Conservation (phyloP, 2,113 vertebrate species). For the Lophochroa leadbeateri region DNA sequence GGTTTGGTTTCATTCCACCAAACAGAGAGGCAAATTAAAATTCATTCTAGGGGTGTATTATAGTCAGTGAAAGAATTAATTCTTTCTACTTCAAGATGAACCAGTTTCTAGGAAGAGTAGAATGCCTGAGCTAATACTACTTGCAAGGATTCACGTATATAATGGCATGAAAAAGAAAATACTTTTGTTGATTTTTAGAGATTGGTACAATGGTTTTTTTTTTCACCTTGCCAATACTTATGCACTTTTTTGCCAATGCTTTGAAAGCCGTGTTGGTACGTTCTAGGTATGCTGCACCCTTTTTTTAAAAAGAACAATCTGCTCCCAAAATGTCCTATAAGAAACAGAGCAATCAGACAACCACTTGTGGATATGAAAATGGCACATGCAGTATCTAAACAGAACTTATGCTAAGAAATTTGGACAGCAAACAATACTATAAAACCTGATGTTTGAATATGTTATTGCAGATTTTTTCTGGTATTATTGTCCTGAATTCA, state of each 20-base stretch:
- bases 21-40: neutral
- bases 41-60: neutral
- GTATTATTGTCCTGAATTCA: neutral
- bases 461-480: neutral
- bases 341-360: neutral
- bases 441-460: neutral
- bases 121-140: neutral
- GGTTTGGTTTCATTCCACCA: neutral
- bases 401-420: neutral
- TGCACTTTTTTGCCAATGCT: neutral
- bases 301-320: neutral
- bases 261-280: neutral
- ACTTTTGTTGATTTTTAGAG: neutral
- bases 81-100: neutral
- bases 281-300: neutral
- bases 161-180: neutral
- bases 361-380: neutral
- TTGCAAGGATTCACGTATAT: neutral
- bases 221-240: neutral
- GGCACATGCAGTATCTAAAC: neutral
- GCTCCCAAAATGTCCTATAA: neutral
- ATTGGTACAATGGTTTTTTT: neutral
- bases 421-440: neutral
- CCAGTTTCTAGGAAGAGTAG: neutral
- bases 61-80: neutral